A percentile compares a stretch with the other conserved stretches of the same genome.
These are phyloP conservation scores for Drosophila setosimentum DNA, from an alignment of 2,888 invertebrate genomes.

Conservation along the genomic window DNA sequence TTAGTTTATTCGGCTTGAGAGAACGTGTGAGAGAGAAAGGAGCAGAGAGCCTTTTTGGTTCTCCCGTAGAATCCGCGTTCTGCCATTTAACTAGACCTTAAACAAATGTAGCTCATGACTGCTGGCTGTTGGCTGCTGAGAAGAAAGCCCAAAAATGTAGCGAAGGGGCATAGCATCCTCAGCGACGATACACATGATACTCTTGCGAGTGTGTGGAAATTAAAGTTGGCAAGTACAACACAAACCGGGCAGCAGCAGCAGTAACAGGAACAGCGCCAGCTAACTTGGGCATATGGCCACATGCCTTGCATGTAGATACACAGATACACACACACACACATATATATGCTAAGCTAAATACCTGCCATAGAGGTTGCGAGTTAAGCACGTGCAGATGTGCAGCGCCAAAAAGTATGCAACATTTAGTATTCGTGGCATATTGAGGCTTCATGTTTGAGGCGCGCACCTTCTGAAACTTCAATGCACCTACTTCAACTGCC, in stretches of 20 bases:
- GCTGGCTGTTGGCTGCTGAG: constrained; percentile 33
- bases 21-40: background rate
- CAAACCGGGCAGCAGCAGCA: constrained; percentile 23
- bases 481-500: constrained; percentile 62
- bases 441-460: constrained; percentile 60
- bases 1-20: background rate
- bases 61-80: constrained; percentile 25
- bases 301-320: constrained; percentile 30
- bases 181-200: constrained; percentile 31
- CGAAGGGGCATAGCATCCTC: constrained; percentile 44
- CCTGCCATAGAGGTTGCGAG: constrained; percentile 2
- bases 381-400: constrained; percentile 42
- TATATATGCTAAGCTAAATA: constrained; percentile 11
- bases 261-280: constrained; percentile 36
- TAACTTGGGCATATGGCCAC: constrained; percentile 31
- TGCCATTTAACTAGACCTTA: constrained; percentile 42
- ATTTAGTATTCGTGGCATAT: constrained; percentile 53
- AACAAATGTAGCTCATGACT: constrained; percentile 43
- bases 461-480: constrained; percentile 61
- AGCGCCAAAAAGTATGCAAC: constrained; percentile 56
- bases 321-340: constrained; percentile 20
- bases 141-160: constrained; percentile 35
- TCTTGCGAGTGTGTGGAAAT: constrained; percentile 23
- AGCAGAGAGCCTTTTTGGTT: background rate
- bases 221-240: constrained; percentile 48